Evolutionary conservation across 2,888 invertebrate species (phyloP), one percentile per base, ranked within the genome.

Genomic region (Megalurothrips usitatus): DNA sequence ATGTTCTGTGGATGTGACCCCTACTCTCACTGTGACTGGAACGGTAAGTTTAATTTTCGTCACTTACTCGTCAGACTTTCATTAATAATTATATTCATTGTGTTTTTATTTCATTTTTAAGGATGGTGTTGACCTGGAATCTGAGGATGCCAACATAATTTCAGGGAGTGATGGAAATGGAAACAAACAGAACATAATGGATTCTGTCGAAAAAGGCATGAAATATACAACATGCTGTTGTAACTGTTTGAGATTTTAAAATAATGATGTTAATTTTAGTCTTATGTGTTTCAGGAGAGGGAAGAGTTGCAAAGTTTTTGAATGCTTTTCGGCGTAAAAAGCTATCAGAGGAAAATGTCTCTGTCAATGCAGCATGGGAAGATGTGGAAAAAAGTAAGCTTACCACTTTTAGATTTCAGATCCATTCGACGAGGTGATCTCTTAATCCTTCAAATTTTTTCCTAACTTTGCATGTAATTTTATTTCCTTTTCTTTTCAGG

Each of bases 291-390:
- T 26, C 26, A 75, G 68, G 68, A 75, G 68, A 75, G 26, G 68
- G 68, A 12, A 23, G 26, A 26, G 26, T 75, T 8, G 68, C 68
- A 26, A 75, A 75, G 23, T 75, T 75, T 26, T 75, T 75, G 3
- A 75, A 26, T 75, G 68, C 68, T 26, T 75, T 75, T 26, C 68
- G 68, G 10, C 68, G 68, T 26, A 75, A 75, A 75, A 75, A 75
- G 26, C 26, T 75, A 12, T 75, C 68, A 9, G 68, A 75, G 26
- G 68, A 75, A 26, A 75, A 75, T 75, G 23, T 75, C 23, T 75
- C 68, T 6, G 68, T 75, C 12, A 75, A 75, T 26, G 9, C 68
- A 12, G 68, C 68, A 23, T 75, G 68, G 68, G 23, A 23, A 23
- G 68, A 75, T 26, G 68, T 26, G n/a, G 26, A 75, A 12, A 75